Conservation (phyloP, 53 echinoderm and acorn worm genomes). For the Temnopleurus reevesii region DNA sequence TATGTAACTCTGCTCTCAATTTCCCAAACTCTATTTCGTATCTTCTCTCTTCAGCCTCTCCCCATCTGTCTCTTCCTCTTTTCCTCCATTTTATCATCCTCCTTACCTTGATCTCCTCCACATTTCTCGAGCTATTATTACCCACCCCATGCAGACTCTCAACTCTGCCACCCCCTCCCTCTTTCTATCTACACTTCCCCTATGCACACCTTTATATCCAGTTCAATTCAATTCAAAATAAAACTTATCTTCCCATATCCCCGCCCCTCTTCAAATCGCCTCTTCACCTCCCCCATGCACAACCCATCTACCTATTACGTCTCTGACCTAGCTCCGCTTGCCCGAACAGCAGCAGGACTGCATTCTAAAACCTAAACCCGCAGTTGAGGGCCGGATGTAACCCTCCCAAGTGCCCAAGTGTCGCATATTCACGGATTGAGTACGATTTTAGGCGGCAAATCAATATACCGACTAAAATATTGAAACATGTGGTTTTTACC, state of each 20-base stretch:
- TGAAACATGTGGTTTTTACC: constrained; percentile 33
- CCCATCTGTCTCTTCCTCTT: neutral
- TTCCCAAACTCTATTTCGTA: neutral
- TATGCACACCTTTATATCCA: neutral
- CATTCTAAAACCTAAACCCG: neutral
- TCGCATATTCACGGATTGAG: constrained; percentile 28
- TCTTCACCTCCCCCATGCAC: too few relatives aligned
- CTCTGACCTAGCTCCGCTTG: neutral
- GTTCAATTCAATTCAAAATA: too few relatives aligned
- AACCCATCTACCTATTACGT: too few relatives aligned
- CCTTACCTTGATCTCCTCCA: too few relatives aligned
- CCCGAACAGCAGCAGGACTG: neutral
- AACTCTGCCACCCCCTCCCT: neutral
- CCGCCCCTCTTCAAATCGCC: too few relatives aligned
- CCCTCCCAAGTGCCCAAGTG: neutral
- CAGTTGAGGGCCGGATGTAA: neutral
- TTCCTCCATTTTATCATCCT: too few relatives aligned
- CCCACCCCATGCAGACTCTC: too few relatives aligned
- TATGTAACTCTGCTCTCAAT: neutral
- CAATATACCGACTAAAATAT: constrained; percentile 39
- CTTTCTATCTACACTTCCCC: neutral
- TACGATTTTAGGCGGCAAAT: too few relatives aligned
- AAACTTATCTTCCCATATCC: too few relatives aligned
- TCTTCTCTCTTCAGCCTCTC: neutral
- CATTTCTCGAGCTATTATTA: too few relatives aligned